Evolutionary conservation across 2,113 vertebrate species (phyloP), one percentile per base, ranked within the genome.

Genomic region (Paramisgurnus dabryanus): DNA sequence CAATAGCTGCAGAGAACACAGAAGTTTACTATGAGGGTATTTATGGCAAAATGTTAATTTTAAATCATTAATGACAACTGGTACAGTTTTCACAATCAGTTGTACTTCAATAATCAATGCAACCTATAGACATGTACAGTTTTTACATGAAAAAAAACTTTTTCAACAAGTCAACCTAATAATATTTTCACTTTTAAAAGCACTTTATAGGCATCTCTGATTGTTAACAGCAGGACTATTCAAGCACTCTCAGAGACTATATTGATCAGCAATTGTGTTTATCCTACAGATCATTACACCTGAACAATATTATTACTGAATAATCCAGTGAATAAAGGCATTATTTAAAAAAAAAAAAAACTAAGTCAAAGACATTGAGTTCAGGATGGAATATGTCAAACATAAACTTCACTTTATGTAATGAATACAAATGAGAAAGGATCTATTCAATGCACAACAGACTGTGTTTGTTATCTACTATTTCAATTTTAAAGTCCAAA

Each of bases 41-140:
- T 82, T 79, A 58, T 79, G 76, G 18, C 50, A 85, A 89, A 85
- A 87, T 69, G 83, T 89, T 87, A 88, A 87, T 87, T 88, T 79
- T n/a, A 80, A 80, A 76, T 67, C 4, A 86, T 77, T 83, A 17
- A 77, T 53, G 41, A 72, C 75, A 34, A 34, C 63, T 78, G 76
- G 55, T 75, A 66, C 22, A 81, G 8, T 1, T 13, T 50, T 65
- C 72, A 45, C 71, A 72, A 60, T 39, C 12, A 10, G 58, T 77
- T 85, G 78, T 78, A 74, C 22, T 18, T 53, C 11, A 39, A 67
- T 39, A 2, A 17, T 74, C 50, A 45, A 15, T 49, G 72, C 69
- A 63, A n/a, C 66, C 53, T 61, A 61, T 5, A 64, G 15, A 67
- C 27, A 69, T 53, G 27, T 60, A 79, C 70, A 83, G 70, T 73